These are phyloP conservation scores for Idaea aversata DNA, from an alignment of 2,888 invertebrate genomes.

Conservation along the genomic window DNA sequence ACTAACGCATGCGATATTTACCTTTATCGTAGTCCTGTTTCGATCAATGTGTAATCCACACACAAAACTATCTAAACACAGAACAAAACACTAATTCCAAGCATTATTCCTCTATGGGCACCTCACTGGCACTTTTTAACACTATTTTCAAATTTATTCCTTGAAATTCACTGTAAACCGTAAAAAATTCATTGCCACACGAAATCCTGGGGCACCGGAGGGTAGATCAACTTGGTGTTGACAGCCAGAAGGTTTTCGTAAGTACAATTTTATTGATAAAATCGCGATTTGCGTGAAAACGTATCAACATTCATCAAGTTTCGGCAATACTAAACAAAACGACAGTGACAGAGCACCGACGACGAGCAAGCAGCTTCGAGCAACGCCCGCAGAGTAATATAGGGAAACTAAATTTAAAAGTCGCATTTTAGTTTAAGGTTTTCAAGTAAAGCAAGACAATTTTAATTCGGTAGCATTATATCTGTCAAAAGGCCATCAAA, in stretches of 20 bases:
- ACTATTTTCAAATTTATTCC: slow-evolving; percentile 20
- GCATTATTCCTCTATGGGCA: slow-evolving; percentile 43
- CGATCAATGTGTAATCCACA: slow-evolving; percentile 60
- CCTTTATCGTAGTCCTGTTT: slow-evolving; percentile 69
- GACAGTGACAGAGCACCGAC: slow-evolving; percentile 25
- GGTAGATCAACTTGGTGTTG: slow-evolving; percentile 14
- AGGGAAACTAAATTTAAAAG: slow-evolving; percentile 21
- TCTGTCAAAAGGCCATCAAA: slow-evolving; percentile 24
- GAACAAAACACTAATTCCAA: slow-evolving; percentile 67
- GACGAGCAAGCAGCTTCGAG: slow-evolving; percentile 36
- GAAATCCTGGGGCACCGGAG: slow-evolving; percentile 45
- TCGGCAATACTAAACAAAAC: slow-evolving; percentile 56
- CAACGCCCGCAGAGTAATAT: slow-evolving; percentile 44
- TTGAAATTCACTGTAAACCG: slow-evolving; percentile 42
- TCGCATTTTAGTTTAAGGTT: neutral
- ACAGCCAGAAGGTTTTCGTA: slow-evolving; percentile 59
- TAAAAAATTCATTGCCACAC: slow-evolving; percentile 44
- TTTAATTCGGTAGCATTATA: slow-evolving; percentile 25
- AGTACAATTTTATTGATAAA: slow-evolving; percentile 38
- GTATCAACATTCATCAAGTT: slow-evolving; percentile 58
- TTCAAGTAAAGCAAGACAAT: slow-evolving; percentile 6
- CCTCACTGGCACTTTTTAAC: slow-evolving; percentile 3
- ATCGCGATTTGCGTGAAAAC: slow-evolving; percentile 58
- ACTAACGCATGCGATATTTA: slow-evolving; percentile 54
- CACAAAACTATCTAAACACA: slow-evolving; percentile 55